Conservation (phyloP, 1,140 invertebrate genomes). For the Brachionus rubens region DNA sequence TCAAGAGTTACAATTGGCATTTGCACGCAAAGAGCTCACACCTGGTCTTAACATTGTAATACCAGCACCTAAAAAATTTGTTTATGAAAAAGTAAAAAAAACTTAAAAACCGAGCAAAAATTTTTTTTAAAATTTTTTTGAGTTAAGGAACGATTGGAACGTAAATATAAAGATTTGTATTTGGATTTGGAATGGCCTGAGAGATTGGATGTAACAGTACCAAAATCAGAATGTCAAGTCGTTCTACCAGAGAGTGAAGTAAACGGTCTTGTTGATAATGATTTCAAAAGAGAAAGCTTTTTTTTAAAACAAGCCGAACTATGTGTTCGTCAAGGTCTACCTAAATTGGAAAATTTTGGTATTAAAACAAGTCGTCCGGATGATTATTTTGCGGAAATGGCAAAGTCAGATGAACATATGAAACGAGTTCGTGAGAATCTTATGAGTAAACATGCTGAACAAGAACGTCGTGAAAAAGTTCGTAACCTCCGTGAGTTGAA, state of each 20-base stretch:
- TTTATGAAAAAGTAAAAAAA: constrained; percentile 46
- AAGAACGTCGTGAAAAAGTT: constrained; percentile 32
- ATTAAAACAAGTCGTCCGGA: constrained; percentile 79
- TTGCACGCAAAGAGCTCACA: neutral
- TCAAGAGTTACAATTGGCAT: constrained; percentile 35
- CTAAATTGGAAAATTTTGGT: constrained; percentile 70
- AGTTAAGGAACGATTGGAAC: constrained; percentile 23
- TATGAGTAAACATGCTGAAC: constrained; percentile 19
- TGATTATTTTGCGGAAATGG: constrained; percentile 99
- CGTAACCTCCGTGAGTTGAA: constrained; percentile 41
- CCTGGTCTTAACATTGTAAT: constrained; percentile 18
- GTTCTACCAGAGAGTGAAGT: neutral
- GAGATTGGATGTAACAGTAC: constrained; percentile 31
- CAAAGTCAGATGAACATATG: constrained; percentile 95
- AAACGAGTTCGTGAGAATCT: constrained; percentile 69
- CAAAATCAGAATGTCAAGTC: constrained; percentile 6
- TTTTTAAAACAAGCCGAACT: constrained; percentile 74
- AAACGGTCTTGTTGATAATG: constrained; percentile 18
- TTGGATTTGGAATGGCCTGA: constrained; percentile 42
- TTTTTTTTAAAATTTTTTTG: neutral
- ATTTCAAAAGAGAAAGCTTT: constrained; percentile 43
- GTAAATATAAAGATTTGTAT: constrained; percentile 44
- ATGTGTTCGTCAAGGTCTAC: constrained; percentile 74
- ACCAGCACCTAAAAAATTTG: neutral
- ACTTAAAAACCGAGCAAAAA: neutral